These are phyloP conservation scores for Lagria hirta DNA, from an alignment of 2,888 invertebrate genomes.

Conservation along the genomic window DNA sequence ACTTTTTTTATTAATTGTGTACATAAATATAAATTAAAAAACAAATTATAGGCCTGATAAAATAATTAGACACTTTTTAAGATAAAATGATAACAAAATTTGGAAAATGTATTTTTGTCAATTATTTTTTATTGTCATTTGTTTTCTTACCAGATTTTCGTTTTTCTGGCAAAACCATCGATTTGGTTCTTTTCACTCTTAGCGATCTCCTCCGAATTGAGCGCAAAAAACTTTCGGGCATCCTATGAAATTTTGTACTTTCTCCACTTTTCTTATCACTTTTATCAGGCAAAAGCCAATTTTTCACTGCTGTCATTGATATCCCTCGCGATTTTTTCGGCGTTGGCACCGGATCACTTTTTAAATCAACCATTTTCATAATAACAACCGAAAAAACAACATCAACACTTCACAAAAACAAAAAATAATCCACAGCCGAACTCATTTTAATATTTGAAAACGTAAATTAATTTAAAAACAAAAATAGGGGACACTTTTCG, in stretches of 20 bases:
- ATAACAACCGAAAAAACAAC: no score
- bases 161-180: slow-evolving; percentile 72
- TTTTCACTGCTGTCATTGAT: slow-evolving; percentile 71
- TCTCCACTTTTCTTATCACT: slow-evolving; percentile 50
- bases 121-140: no score
- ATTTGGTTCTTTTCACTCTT: slow-evolving; percentile 74
- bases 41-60: no score
- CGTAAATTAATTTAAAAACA: neutral
- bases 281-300: slow-evolving; percentile 68
- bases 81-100: no score
- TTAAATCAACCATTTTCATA: slow-evolving; percentile 48
- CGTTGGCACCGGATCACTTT: slow-evolving; percentile 46
- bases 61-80: no score
- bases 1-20: no score
- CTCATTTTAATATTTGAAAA: neutral
- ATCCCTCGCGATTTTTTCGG: slow-evolving; percentile 50
- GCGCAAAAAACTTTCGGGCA: slow-evolving; percentile 74
- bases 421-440: no score
- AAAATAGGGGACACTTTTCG: slow-evolving; percentile 1
- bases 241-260: slow-evolving; percentile 58
- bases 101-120: no score
- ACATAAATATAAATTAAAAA: no score
- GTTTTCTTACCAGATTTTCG: slow-evolving; percentile 82
- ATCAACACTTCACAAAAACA: no score
- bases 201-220: slow-evolving; percentile 71